A percentile compares a stretch with the other conserved stretches of the same genome.
These are phyloP conservation scores for Agrilus cyanescens DNA, from an alignment of 2,888 invertebrate genomes.

Conservation along the genomic window DNA sequence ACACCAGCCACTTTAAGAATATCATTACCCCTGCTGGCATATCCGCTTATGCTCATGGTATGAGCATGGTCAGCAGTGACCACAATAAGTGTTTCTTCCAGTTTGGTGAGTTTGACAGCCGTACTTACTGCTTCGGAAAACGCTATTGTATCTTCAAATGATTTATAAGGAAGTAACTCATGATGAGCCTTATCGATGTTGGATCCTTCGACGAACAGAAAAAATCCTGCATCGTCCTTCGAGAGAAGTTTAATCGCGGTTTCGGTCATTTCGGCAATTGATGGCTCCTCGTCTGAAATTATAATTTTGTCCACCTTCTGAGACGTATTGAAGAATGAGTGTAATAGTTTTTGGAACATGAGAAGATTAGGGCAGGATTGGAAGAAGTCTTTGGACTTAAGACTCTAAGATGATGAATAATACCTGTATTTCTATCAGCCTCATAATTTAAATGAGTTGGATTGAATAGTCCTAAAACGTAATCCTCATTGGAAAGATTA, in stretches of 20 bases:
- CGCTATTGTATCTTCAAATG: slow-evolving; percentile 68
- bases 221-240: slow-evolving; percentile 53
- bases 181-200: slow-evolving; percentile 69
- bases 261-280: slow-evolving; percentile 61
- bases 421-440: too few relatives aligned
- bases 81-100: slow-evolving; percentile 59
- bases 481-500: slow-evolving; percentile 42
- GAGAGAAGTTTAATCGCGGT: slow-evolving; percentile 60
- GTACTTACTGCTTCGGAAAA: slow-evolving; percentile 42
- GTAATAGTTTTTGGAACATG: too few relatives aligned
- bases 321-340: too few relatives aligned
- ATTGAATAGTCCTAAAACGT: slow-evolving; percentile 24
- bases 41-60: slow-evolving; percentile 64
- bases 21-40: slow-evolving; percentile 50
- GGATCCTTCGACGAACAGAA: slow-evolving; percentile 62
- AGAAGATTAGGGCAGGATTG: too few relatives aligned
- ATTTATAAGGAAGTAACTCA: slow-evolving; percentile 48
- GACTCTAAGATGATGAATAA: too few relatives aligned
- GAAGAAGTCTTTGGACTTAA: too few relatives aligned
- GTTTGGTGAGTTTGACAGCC: slow-evolving; percentile 51
- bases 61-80: slow-evolving; percentile 73
- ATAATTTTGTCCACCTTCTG: too few relatives aligned
- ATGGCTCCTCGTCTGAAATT: slow-evolving; percentile 41
- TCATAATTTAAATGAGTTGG: too few relatives aligned
- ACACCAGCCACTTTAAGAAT: slow-evolving; percentile 41